Percentiles rank a stretch among this genome's conserved stretches.
Evolutionary conservation across 2,797 vertebrate genomes (phyloP).

Genomic region (Silurus aristotelis): DNA sequence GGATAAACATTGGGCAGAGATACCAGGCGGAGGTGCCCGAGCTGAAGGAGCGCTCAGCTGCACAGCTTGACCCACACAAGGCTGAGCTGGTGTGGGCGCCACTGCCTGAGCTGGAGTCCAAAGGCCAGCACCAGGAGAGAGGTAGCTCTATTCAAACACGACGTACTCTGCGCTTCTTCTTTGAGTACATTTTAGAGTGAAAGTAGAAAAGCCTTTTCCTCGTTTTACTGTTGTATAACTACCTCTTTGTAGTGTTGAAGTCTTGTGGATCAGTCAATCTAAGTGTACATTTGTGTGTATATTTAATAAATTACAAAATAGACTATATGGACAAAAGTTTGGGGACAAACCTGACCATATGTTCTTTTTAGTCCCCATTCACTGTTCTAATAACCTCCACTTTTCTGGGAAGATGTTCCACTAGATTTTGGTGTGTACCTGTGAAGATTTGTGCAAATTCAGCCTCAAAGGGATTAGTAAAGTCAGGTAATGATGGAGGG

Average conservation of each 20-base stretch:
- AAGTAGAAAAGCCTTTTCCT: constrained; percentile 2
- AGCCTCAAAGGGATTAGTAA: no score
- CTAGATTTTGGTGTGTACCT: no score
- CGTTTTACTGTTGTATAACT: constrained; percentile 25
- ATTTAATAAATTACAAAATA: background rate
- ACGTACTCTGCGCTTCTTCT: constrained; percentile 7
- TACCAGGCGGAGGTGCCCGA: constrained; percentile 96
- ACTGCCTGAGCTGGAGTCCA: constrained; percentile 75
- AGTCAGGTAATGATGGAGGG: no score
- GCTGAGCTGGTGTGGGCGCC: constrained; percentile 91
- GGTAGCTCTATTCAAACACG: constrained; percentile 66
- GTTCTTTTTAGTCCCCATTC: no score
- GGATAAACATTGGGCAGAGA: constrained; percentile 93
- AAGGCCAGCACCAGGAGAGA: constrained; percentile 75
- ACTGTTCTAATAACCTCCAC: no score
- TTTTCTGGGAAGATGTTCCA: no score
- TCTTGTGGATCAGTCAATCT: background rate
- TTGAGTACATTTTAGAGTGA: background rate
- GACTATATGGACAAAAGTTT: no score
- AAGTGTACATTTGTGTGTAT: background rate
- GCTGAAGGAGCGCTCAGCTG: constrained; percentile 78
- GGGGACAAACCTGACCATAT: no score
- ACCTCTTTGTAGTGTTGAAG: background rate
- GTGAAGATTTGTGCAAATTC: no score
- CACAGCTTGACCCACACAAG: constrained; percentile 81